Evolutionary conservation across 2,888 invertebrate genomes (phyloP).

Genomic region (Bombylius major): DNA sequence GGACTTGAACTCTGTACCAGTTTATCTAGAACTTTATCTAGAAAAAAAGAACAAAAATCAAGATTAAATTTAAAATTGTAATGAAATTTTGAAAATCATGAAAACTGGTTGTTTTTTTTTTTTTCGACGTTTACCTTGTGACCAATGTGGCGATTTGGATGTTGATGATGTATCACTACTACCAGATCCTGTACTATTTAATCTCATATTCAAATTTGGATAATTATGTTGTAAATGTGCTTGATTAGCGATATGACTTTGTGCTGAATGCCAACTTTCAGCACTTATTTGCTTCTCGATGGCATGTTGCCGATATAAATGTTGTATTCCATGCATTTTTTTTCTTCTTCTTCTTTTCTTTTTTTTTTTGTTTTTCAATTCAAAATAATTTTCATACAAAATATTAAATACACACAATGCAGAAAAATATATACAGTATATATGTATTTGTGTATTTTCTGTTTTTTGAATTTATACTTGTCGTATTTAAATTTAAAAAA

Average conservation of each 20-base stretch:
- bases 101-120: too few species aligned
- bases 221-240: constrained; percentile 13
- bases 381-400: too few species aligned
- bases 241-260: constrained; percentile 11
- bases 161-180: constrained; percentile 29
- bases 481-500: too few species aligned
- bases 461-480: too few species aligned
- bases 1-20: constrained; percentile 26
- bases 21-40: constrained; percentile 23
- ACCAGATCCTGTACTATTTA: constrained; percentile 29
- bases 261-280: constrained; percentile 39
- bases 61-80: too few species aligned
- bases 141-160: constrained; percentile 28
- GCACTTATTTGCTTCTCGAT: constrained; percentile 38
- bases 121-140: constrained; percentile 21
- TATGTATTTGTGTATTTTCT: too few species aligned
- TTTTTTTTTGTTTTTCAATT: too few species aligned
- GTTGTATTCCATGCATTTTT: constrained; percentile 35
- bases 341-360: neutral
- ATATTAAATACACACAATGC: too few species aligned
- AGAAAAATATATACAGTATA: too few species aligned
- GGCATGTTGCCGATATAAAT: constrained; percentile 37
- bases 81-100: too few species aligned
- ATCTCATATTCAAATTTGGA: constrained; percentile 13
- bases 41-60: neutral